Evolutionary conservation across 2,797 vertebrate species (phyloP).

Genomic region (Mareca penelope): DNA sequence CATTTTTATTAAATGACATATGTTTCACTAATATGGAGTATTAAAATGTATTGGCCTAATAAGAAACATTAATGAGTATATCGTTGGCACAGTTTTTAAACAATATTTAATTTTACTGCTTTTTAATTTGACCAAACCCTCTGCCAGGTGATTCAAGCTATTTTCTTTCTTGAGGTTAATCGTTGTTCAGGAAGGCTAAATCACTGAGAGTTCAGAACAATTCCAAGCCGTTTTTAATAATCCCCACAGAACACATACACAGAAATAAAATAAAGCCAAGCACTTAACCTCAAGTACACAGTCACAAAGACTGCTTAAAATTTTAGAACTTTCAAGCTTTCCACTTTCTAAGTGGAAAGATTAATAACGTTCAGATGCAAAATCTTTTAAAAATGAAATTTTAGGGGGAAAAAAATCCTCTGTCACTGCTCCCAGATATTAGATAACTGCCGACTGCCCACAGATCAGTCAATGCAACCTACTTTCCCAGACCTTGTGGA

Average conservation of each 20-base stretch:
- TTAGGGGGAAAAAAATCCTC: neutral
- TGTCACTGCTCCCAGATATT: neutral
- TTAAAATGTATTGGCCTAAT: conserved; percentile 38
- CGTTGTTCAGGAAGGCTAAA: conserved; percentile 7
- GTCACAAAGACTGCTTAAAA: neutral
- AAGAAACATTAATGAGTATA: conserved; percentile 55
- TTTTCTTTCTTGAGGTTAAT: conserved; percentile 36
- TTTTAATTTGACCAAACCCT: conserved; percentile 57
- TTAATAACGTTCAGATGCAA: neutral
- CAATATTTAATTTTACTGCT: conserved; percentile 45
- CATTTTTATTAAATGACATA: conserved; percentile 66
- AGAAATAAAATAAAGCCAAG: conserved; percentile 46
- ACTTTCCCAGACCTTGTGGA: neutral
- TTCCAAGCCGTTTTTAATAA: conserved; percentile 37
- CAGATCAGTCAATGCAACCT: neutral
- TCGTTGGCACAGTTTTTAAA: conserved; percentile 11
- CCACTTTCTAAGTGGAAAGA: neutral
- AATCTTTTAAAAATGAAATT: neutral
- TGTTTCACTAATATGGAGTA: conserved; percentile 15
- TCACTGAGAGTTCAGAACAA: conserved; percentile 11
- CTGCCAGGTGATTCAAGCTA: conserved; percentile 33
- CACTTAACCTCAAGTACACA: conserved; percentile 36
- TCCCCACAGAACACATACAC: conserved; percentile 4
- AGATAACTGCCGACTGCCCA: neutral
- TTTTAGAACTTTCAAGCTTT: neutral